Base-by-base conservation (phyloP, 2,113 vertebrate species). In the Pollachius pollachius region DNA sequence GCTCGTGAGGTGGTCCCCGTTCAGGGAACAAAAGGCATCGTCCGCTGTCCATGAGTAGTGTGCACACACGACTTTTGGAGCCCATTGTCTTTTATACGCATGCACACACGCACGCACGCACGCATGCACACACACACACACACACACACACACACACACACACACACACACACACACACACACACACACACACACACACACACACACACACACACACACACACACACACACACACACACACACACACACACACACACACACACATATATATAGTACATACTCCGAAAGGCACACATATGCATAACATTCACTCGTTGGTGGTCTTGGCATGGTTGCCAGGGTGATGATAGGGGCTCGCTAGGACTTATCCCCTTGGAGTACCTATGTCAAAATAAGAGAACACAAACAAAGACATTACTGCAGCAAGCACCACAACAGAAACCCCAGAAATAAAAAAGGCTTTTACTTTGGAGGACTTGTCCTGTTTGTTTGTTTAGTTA, bases 311-410 rank as follows among this genome's bases (percentile, higher is more conserved):
- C 69, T 81, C 72, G 64, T 77, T 81, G 74, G 76, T 72, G 85
- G 74, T 75, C 77, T 83, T 60, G 65, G 25, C 34, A 80, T 66
- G 69, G 73, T 67, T 76, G 78, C 70, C 75, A 9, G 52, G 74
- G 65, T 76, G 63, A 79, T 25, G 34, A 67, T 76, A 84, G 73
- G 54, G 76, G 78, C 54, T 87, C 37, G 90, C 92, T 97, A 98
- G 71, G 94, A 91, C 81, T 98, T 98, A 95, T 96, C 95, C 87
- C 94, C 93, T 93, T 95, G 95, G 88, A 98, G 95, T 91, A 97
- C 94, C 96, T 98, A 81, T 61, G 78, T 78, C 54, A n/a, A 56
- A 56, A 77, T 75, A 88, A 91, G 87, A 69, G 78, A 54, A 77
- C 17, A 64, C 58, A 56, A 80, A 19, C n/a, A 73, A 58, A 76